phyloP scores from a whole-genome alignment of 2,888 invertebrate species.

The Scotopteryx bipunctaria region DNA sequence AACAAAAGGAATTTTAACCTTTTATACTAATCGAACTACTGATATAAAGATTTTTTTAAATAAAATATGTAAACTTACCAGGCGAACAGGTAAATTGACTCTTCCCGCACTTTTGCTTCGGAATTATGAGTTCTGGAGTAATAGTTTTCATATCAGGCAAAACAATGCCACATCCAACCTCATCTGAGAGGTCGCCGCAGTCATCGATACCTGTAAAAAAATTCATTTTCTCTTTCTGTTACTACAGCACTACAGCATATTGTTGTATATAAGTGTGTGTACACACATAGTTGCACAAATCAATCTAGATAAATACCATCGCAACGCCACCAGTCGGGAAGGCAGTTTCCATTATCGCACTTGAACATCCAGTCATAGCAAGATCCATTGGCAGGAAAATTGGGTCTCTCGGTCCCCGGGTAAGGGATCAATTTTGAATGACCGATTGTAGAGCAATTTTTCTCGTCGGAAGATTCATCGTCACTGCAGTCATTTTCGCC shows the following conservation, averaged over 20 bases:
- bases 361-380: slow-evolving; percentile 92
- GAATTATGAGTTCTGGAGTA: slow-evolving; percentile 47
- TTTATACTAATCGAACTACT: too few relatives aligned
- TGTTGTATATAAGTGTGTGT: too few relatives aligned
- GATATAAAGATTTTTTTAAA: too few relatives aligned
- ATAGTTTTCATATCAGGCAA: slow-evolving; percentile 49
- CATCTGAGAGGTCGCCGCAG: slow-evolving; percentile 90
- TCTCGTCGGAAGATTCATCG: slow-evolving; percentile 86
- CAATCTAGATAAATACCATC: slow-evolving; percentile 76
- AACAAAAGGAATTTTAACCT: too few relatives aligned
- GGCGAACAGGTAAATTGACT: slow-evolving; percentile 74
- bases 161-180: slow-evolving; percentile 82
- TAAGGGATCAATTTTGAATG: slow-evolving; percentile 61
- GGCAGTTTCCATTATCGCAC: slow-evolving; percentile 87
- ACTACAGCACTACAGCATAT: too few relatives aligned
- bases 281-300: too few relatives aligned
- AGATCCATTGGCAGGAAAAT: slow-evolving; percentile 61
- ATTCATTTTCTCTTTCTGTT: too few relatives aligned
- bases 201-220: slow-evolving; percentile 82
- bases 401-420: slow-evolving; percentile 51
- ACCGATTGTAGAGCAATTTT: slow-evolving; percentile 82
- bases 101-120: slow-evolving; percentile 60
- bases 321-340: slow-evolving; percentile 92
- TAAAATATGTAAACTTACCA: slow-evolving; percentile 63
- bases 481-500: slow-evolving; percentile 88